These are phyloP conservation scores for Limnothrissa miodon DNA, from an alignment of 2,113 vertebrate species.

Conservation along the genomic window DNA sequence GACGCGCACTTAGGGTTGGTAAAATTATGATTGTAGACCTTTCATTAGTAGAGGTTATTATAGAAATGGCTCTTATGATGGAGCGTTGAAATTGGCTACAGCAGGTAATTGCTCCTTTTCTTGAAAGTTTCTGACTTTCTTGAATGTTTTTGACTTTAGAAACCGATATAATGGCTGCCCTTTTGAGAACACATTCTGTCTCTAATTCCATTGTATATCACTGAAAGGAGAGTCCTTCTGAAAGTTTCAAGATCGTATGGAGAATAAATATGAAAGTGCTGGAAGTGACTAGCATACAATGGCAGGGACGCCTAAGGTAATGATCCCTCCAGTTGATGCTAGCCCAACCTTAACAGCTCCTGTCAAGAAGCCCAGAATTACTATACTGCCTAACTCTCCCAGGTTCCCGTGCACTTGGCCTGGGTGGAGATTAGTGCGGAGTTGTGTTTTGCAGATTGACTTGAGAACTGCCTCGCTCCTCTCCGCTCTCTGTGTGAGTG, in stretches of 20 bases:
- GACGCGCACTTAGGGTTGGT: constrained; percentile 39
- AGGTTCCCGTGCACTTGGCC: not conserved
- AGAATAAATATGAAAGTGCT: not conserved
- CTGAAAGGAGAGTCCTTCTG: not conserved
- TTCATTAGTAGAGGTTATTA: constrained; percentile 27
- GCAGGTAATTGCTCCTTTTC: not conserved
- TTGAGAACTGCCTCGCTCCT: constrained; percentile 3
- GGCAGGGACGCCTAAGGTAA: not conserved
- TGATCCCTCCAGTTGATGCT: not conserved
- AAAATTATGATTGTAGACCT: constrained; percentile 13
- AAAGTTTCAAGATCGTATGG: not conserved
- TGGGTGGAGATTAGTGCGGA: not conserved
- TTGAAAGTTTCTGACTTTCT: not conserved
- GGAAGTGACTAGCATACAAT: not conserved
- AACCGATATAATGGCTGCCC: not conserved
- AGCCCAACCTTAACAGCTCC: not conserved
- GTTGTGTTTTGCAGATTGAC: not conserved
- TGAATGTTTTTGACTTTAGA: not conserved
- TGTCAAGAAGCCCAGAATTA: not conserved
- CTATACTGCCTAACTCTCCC: not conserved
- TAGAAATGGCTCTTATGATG: constrained; percentile 15
- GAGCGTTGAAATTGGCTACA: constrained; percentile 3
- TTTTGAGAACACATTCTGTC: not conserved
- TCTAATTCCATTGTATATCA: not conserved
- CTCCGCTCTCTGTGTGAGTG: constrained; percentile 46